A percentile compares a stretch with the other conserved stretches of the same genome.
Evolutionary conservation across 1,140 invertebrate species (phyloP).

Genomic region (Philotrypesis tridentata): DNA sequence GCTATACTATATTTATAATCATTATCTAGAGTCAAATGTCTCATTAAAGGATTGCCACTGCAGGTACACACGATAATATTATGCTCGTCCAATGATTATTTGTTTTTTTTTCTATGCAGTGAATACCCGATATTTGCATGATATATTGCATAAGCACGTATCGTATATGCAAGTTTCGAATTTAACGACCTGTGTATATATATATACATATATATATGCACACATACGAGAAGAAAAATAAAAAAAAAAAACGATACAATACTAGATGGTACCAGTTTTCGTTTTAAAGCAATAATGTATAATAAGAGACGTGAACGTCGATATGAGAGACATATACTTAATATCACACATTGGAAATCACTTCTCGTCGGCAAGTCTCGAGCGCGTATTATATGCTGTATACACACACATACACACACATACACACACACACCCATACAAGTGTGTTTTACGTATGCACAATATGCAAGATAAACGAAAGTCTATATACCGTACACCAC

Average conservation of each 20-base stretch:
- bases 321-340: constrained; percentile 4
- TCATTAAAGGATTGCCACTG: background rate
- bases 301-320: background rate
- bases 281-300: background rate
- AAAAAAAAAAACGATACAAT: background rate
- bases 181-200: background rate
- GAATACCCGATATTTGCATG: background rate
- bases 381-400: background rate
- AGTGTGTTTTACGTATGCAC: background rate
- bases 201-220: too few relatives aligned
- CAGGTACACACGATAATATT: background rate
- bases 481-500: background rate
- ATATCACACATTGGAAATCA: constrained; percentile 18
- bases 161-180: too few relatives aligned
- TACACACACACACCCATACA: too few relatives aligned
- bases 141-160: background rate
- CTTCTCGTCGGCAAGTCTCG: constrained; percentile 12
- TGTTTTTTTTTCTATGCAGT: background rate
- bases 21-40: background rate
- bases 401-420: background rate
- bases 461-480: background rate
- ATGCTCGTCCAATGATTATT: too few relatives aligned
- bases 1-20: background rate
- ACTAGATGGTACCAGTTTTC: background rate
- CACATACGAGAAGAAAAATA: too few relatives aligned